A percentile compares a stretch with the other conserved stretches of the same genome.
These are phyloP conservation scores for Scrobipalpa atriplicella DNA, from an alignment of 2,888 invertebrate genomes.

Conservation along the genomic window DNA sequence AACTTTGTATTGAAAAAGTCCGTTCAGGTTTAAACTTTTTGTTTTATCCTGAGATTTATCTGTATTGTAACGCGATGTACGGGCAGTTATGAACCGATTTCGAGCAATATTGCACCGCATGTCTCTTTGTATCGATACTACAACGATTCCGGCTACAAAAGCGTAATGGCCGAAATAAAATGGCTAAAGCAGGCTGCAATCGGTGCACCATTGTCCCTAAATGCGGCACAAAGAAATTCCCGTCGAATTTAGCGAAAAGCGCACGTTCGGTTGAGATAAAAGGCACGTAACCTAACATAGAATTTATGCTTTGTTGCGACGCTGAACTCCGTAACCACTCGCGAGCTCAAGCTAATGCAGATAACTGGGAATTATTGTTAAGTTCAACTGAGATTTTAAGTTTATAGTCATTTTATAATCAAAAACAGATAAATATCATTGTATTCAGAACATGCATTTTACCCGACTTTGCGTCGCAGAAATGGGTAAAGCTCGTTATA, in stretches of 20 bases:
- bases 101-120: slow-evolving; percentile 9
- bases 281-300: slow-evolving; percentile 31
- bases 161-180: slow-evolving; percentile 71
- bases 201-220: slow-evolving; percentile 74
- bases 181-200: slow-evolving; percentile 68
- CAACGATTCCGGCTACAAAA: slow-evolving; percentile 66
- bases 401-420: too few species aligned
- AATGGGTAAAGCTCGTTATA: too few species aligned
- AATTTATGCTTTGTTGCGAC: slow-evolving; percentile 25
- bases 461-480: too few species aligned
- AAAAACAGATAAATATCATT: too few species aligned
- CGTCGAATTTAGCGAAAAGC: slow-evolving; percentile 55
- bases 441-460: too few species aligned
- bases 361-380: too few species aligned
- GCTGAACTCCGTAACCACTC: slow-evolving; percentile 12
- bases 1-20: slow-evolving; percentile 16
- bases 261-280: slow-evolving; percentile 50
- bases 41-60: background rate
- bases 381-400: too few species aligned
- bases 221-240: slow-evolving; percentile 64
- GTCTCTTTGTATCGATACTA: slow-evolving; percentile 59
- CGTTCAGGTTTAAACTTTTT: slow-evolving; percentile 14
- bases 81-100: slow-evolving; percentile 3
- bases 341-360: background rate
- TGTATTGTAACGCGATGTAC: slow-evolving; percentile 6